Conservation (phyloP, 2,113 vertebrate species). For the Cyanocitta stelleri region DNA sequence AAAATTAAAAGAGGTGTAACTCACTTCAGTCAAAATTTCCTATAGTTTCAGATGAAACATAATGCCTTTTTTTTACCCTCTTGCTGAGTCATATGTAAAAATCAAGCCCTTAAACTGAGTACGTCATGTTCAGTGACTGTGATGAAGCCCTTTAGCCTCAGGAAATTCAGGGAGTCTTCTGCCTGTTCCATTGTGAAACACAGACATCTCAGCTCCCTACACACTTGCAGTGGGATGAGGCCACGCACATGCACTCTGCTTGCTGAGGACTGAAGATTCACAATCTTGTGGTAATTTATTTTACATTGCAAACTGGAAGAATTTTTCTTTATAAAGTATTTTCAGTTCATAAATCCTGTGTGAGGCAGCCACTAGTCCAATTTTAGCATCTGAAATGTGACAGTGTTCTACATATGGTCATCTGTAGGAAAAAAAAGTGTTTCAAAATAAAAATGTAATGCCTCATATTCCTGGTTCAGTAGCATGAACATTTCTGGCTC, state of each 20-base stretch:
- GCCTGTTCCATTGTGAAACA: not conserved
- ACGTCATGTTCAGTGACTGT: not conserved
- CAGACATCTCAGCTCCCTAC: not conserved
- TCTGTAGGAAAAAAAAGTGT: not conserved
- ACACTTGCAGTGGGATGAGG: not conserved
- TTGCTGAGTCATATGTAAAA: not conserved
- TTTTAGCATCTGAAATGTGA: not conserved
- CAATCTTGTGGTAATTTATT: not conserved
- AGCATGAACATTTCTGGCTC: not conserved
- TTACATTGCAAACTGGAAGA: not conserved
- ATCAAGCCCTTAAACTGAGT: not conserved
- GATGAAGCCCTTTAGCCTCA: not conserved
- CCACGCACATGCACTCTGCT: rapidly evolving
- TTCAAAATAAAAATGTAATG: not conserved
- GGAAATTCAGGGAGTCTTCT: not conserved
- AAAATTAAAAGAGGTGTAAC: not conserved
- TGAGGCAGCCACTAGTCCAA: not conserved
- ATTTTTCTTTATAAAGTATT: not conserved
- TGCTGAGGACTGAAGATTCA: not conserved
- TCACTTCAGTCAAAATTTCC: not conserved
- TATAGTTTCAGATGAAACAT: not conserved
- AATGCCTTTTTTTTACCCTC: not conserved
- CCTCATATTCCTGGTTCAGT: not conserved
- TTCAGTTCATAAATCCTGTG: not conserved
- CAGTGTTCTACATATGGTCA: not conserved